Evolutionary conservation across 2,797 vertebrate genomes (phyloP).

Genomic region (Hirundo rustica): DNA sequence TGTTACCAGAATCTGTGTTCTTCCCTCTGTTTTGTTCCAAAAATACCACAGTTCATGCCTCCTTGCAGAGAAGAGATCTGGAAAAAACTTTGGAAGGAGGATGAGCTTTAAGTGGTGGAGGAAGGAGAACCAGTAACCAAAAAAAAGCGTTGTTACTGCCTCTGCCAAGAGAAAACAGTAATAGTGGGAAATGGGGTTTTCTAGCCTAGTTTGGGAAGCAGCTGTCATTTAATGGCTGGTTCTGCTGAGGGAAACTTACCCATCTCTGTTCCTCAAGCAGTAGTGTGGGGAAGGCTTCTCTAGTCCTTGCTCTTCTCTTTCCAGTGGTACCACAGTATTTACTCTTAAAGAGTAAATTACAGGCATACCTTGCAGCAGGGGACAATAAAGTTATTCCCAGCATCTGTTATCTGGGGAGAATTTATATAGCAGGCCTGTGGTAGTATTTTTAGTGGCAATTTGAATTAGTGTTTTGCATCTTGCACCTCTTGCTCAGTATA

Average conservation of each 20-base stretch:
- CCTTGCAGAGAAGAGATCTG: not conserved
- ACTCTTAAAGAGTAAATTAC: not conserved
- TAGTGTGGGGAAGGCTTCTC: not conserved
- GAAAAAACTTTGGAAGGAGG: not conserved
- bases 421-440: not conserved
- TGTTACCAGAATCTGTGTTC: not conserved
- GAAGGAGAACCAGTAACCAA: not conserved
- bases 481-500: not conserved
- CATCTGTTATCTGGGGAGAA: not conserved
- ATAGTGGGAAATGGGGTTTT: not conserved
- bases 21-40: not conserved
- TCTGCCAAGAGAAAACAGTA: not conserved
- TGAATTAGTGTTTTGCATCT: not conserved
- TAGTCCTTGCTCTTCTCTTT: not conserved
- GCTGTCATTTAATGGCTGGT: not conserved
- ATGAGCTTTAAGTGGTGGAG: not conserved
- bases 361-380: too few relatives aligned
- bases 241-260: not conserved
- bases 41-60: not conserved
- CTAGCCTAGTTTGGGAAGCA: not conserved
- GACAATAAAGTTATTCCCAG: not conserved
- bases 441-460: not conserved
- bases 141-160: not conserved
- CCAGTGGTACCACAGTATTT: not conserved
- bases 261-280: not conserved